phyloP scores from a whole-genome alignment of 2,888 invertebrate species.

The Amphipoea oculea region DNA sequence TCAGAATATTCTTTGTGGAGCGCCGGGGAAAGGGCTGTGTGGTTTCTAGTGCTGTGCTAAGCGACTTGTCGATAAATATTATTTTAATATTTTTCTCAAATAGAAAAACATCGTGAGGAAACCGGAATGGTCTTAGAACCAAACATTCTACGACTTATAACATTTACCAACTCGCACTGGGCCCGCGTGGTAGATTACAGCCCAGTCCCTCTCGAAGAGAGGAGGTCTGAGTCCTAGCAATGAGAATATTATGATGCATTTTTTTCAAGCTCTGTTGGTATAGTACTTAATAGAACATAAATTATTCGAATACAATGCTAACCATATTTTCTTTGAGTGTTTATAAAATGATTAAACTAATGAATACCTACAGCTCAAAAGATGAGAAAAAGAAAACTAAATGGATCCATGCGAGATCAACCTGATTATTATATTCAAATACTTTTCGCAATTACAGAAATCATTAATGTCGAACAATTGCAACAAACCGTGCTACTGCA shows the following conservation, averaged over 20 bases:
- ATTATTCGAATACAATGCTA: neutral
- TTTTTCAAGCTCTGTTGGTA: neutral
- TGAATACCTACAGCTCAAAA: neutral
- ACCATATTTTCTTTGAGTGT: too few relatives aligned
- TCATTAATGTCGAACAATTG: conserved; percentile 1
- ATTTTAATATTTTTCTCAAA: neutral
- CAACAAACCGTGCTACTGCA: conserved; percentile 7
- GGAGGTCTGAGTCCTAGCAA: neutral
- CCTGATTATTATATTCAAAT: neutral
- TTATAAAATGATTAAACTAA: neutral
- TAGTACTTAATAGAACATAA: neutral
- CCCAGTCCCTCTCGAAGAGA: neutral
- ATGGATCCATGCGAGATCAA: neutral
- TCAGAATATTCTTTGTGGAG: conserved; percentile 70
- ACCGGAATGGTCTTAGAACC: too few relatives aligned
- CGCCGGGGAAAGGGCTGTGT: conserved; percentile 63
- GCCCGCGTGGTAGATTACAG: too few relatives aligned
- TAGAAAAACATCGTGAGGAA: neutral
- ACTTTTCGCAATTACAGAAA: neutral
- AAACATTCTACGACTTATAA: too few relatives aligned
- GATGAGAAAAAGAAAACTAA: neutral
- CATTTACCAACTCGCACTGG: too few relatives aligned
- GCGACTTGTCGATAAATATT: conserved; percentile 29
- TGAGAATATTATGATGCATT: neutral
- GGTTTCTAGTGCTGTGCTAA: conserved; percentile 60